Evolutionary conservation across 1,140 invertebrate species (phyloP), one percentile per base, ranked within the genome.

Genomic region (Aphidius gifuensis): DNA sequence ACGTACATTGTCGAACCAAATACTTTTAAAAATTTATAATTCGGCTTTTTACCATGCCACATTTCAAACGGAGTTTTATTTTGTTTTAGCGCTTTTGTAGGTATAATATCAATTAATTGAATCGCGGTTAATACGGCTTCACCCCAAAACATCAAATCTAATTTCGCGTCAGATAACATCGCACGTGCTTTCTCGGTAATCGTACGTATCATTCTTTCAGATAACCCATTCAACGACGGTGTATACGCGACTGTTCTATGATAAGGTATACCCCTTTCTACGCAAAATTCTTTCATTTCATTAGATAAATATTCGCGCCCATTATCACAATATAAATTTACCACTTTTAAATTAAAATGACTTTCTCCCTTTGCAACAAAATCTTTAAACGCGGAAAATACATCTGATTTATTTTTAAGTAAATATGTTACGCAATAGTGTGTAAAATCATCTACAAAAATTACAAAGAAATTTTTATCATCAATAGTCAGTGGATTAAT

Each of bases 1-100:
- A 76, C 72, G 67, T 76, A 76, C 47, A 73, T 73, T 39, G 73
- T 80, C 32, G 70, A 80, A 59, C 81, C 79, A 74, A 85, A 83
- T 48, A 80, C 69, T 69, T 72, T 78, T 60, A 84, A 70, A 73
- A 83, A 71, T 63, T 73, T 72, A 53, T 83, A 49, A 60, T 75
- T 55, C 11, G 80, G 78, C 64, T 80, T 83, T 65, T 68, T 75
- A 66, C 71, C 62, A 69, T 77, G 73, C 79, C 82, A 83, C 66
- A 78, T 54, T 69, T 84, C 78, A 68, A 72, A 79, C 65, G 81
- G 78, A 64, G 79, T 83, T 68, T 74, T 73, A 32, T 61, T 65
- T 45, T 56, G 39, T 61, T 69, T 67, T 32, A 79, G 60, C 60
- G 74, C 73, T 68, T 70, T 76, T 61, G 74, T 78, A 60, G 78